Base-by-base conservation (phyloP, 1,140 invertebrate genomes). In the Camponotus floridanus region DNA sequence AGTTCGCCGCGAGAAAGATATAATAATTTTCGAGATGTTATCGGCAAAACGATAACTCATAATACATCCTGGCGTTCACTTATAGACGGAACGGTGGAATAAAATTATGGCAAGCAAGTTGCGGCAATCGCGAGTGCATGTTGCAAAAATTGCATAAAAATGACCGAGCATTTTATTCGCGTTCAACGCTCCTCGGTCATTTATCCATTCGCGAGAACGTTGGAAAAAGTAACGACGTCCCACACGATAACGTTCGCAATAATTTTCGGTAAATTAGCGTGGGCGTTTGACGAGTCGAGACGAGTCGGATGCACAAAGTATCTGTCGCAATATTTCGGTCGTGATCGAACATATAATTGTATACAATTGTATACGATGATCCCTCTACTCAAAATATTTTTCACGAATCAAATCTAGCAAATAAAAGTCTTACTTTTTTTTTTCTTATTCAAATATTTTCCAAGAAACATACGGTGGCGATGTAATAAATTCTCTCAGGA, bases 171-270 rank as follows among this genome's bases (percentile, higher is more conserved):
- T 93, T 93, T 88, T 92, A 86, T 86, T 78, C 76, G 51, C 76
- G 70, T 76, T 91, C 86, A 88, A 91, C 45, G 86, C 59, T 57
- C 26, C 26, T 78, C 86, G 57, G 61, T 87, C 88, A 83, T 91
- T 90, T 89, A 91, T 91, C 86, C 86, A 91, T 83, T 87, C 86
- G 86, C 74, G 85, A 86, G 89, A 86, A 83, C 15, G 64, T 78
- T 21, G 67, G 15, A 62, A 79, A 84, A 55, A 79, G n/a, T 15
- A 61, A 74, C 64, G 48, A 85, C 84, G 65, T 87, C 84, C 87
- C 64, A 88, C 79, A 85, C 88, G 79, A 78, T 80, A 55, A 84
- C 61, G 76, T 73, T 73, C 71, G 62, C 90, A 87, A 90, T 81
- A 87, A 76, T 80, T 51, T 33, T 64, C 71, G 45, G 57, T 67